These are phyloP conservation scores for Patiria pectinifera DNA, from an alignment of 53 echinoderm and acorn worm species.

Conservation along the genomic window DNA sequence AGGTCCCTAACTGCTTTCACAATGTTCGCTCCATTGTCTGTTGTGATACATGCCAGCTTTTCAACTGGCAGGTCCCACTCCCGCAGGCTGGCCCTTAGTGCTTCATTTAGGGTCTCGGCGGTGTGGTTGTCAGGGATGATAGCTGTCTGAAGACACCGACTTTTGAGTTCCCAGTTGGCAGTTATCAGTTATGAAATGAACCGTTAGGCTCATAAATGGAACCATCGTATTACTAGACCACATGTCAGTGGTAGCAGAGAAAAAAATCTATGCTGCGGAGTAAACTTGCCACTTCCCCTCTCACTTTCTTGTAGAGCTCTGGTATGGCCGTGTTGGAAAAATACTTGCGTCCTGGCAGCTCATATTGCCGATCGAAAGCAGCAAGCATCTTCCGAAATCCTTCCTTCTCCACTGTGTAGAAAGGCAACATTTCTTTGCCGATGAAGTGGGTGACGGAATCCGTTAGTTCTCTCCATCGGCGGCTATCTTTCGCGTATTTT, in stretches of 20 bases:
- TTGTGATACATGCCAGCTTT: slow-evolving; percentile 51
- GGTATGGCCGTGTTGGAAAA: slow-evolving; percentile 29
- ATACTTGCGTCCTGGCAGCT: slow-evolving; percentile 14
- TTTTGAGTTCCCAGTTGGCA: slow-evolving; percentile 47
- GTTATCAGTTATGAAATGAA: slow-evolving; percentile 42
- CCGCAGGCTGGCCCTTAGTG: neutral
- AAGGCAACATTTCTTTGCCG: slow-evolving; percentile 10
- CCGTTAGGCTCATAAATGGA: slow-evolving; percentile 60
- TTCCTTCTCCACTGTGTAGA: slow-evolving; percentile 14
- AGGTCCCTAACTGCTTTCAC: slow-evolving; percentile 13
- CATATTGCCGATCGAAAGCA: slow-evolving; percentile 39
- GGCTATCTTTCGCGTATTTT: slow-evolving; percentile 5
- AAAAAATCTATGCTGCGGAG: neutral
- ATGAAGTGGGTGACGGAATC: slow-evolving; percentile 3
- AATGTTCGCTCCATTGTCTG: slow-evolving; percentile 63
- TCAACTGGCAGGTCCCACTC: slow-evolving; percentile 51
- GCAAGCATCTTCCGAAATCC: slow-evolving; percentile 9
- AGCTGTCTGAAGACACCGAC: slow-evolving; percentile 19
- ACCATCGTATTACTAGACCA: slow-evolving; percentile 59
- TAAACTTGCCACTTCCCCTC: neutral
- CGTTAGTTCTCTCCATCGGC: slow-evolving; percentile 6
- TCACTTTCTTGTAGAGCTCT: slow-evolving; percentile 31
- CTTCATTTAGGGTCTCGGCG: neutral
- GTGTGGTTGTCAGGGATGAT: slow-evolving; percentile 57
- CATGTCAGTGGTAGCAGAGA: slow-evolving; percentile 55